A percentile compares a stretch with the other conserved stretches of the same genome.
phyloP scores from a whole-genome alignment of 2,113 vertebrate species.

The Rhabdornis inornatus region DNA sequence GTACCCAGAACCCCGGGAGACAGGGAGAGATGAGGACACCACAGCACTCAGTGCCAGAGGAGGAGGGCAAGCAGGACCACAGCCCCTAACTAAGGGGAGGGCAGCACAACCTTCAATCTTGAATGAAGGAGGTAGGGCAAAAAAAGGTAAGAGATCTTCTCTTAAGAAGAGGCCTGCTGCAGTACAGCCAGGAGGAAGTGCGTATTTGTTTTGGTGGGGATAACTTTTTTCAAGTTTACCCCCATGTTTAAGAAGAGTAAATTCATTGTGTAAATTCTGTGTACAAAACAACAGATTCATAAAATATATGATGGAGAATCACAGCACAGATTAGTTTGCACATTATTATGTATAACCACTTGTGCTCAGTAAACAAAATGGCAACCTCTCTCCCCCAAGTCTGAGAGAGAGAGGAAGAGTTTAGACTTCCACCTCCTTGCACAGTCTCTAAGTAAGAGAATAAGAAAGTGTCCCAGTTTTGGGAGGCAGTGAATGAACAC shows the following conservation, averaged over 20 bases:
- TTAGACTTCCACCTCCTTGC: background rate
- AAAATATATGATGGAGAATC: background rate
- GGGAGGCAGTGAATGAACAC: background rate
- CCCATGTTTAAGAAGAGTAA: background rate
- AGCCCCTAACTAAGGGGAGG: background rate
- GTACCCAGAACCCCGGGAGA: constrained; percentile 70
- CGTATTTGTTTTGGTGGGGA: background rate
- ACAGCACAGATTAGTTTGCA: background rate
- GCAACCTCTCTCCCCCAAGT: background rate
- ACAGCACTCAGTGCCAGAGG: background rate
- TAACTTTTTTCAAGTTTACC: background rate
- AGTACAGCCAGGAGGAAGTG: background rate
- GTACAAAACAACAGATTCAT: background rate
- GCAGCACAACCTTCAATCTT: background rate
- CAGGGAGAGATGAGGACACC: constrained; percentile 28
- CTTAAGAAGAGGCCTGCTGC: constrained; percentile 41
- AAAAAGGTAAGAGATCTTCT: background rate
- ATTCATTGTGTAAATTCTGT: background rate
- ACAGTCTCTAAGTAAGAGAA: constrained; percentile 54
- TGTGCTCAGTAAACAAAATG: background rate
- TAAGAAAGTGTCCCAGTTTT: background rate
- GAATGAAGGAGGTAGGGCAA: background rate
- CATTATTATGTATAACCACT: background rate
- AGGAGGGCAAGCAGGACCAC: background rate
- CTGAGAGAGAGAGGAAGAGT: background rate